Base-by-base conservation (phyloP, 2,888 invertebrate species). In the Campaea margaritaria region DNA sequence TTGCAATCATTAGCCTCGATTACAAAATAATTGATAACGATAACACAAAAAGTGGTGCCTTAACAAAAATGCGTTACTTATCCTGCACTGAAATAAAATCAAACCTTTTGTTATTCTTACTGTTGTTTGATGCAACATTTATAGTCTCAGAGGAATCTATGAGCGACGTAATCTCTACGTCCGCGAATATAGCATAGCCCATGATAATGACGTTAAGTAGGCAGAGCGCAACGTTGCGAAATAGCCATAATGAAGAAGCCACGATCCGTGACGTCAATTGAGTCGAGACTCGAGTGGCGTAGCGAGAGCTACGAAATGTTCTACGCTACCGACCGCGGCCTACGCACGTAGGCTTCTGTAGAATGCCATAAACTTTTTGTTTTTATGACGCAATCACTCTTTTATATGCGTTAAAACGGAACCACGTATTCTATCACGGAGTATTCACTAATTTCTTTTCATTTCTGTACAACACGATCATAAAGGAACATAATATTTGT, bases 251-350 rank as follows among this genome's bases (percentile, higher is more conserved):
- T 65, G 57, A 62, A 65, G 69, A 69, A 72, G 64, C 69, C 70
- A 66, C 64, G 67, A 67, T 63, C 64, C 61, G 68, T 78, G 75
- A 76, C 81, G 78, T 77, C 77, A 81, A 64, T 38, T 43, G 60
- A 63, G 62, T 55, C 49, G 36, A 31, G 31, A 31, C 36, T 39
- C 39, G 39, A 62, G 57, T 47, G 52, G 60, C 66, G 81, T 81
- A 79, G 81, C 77, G 62, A 58, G 59, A 45, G 78, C 83, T 83
- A 83, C 83, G 81, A 71, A 66, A 60, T 58, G 58, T 54, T 62
- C 71, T 66, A 69, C 76, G 65, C 62, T 54, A 64, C 63, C 64
- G 61, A 65, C 60, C 55, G 67, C 65, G 58, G 60, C 66, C 62
- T 65, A 69, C 69, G 65, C 69, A 54, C 67, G 64, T 69, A 64